Percentiles rank a stretch among this genome's conserved stretches.
Evolutionary conservation across 2,113 vertebrate species (phyloP).

Genomic region (Clinocottus analis): DNA sequence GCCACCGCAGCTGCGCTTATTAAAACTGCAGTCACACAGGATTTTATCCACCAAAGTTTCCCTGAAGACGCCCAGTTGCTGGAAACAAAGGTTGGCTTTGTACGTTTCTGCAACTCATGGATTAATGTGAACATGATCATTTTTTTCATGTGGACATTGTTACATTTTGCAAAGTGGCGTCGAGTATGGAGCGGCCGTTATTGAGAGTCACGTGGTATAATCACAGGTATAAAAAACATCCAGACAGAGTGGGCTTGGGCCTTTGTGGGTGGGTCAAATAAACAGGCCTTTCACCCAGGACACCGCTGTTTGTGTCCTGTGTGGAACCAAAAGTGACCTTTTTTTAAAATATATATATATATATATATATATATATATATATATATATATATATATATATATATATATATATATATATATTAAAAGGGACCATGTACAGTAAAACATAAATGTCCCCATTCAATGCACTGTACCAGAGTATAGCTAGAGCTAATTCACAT

Average conservation of each 20-base stretch:
- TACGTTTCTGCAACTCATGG: neutral
- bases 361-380: too few species aligned
- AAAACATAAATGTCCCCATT: too few species aligned
- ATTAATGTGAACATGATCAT: neutral
- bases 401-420: too few species aligned
- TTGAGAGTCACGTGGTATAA: neutral
- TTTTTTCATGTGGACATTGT: neutral
- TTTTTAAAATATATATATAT: too few species aligned
- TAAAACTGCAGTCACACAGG: neutral
- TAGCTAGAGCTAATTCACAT: too few species aligned
- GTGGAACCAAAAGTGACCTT: neutral
- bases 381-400: too few species aligned
- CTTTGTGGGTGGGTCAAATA: neutral
- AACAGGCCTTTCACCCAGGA: neutral
- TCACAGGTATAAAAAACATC: neutral
- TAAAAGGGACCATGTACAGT: too few species aligned
- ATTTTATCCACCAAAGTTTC: neutral
- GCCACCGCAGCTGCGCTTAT: slow-evolving; percentile 12
- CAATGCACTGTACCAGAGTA: too few species aligned
- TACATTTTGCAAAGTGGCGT: neutral
- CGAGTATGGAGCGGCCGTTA: neutral
- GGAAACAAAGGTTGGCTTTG: neutral
- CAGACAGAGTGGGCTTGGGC: neutral
- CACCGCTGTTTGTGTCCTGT: neutral
- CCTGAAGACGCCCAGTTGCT: neutral